Conservation (phyloP, 2,888 invertebrate species). For the Brachyptera putata region DNA sequence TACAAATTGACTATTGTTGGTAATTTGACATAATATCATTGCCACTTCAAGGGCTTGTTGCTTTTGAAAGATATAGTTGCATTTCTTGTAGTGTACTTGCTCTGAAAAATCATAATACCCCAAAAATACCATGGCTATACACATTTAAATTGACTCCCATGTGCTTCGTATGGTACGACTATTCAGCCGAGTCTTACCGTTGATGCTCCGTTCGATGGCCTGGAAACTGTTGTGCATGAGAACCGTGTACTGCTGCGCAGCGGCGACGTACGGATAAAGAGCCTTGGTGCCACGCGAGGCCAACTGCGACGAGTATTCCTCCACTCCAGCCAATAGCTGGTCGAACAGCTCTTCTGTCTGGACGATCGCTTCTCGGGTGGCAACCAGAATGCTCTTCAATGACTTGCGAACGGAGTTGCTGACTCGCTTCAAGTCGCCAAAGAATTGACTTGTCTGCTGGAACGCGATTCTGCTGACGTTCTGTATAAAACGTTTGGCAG, state of each 20-base stretch:
- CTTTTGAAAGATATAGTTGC: too few species aligned
- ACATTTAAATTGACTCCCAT: too few species aligned
- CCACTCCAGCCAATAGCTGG: neutral
- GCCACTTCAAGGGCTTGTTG: too few species aligned
- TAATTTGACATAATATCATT: too few species aligned
- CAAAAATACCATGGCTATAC: too few species aligned
- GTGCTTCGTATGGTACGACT: too few species aligned
- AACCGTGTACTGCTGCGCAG: slow-evolving; percentile 19
- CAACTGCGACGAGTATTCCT: neutral
- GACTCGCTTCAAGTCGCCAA: too few species aligned
- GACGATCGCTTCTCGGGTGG: neutral
- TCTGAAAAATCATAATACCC: too few species aligned
- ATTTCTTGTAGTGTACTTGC: too few species aligned
- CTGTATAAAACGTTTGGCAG: too few species aligned
- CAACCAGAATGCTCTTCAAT: neutral
- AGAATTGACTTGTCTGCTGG: slow-evolving; percentile 5
- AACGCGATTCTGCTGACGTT: too few species aligned
- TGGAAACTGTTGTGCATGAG: slow-evolving; percentile 21
- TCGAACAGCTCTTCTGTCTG: slow-evolving; percentile 15
- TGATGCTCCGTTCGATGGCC: slow-evolving; percentile 13
- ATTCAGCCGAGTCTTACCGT: too few species aligned
- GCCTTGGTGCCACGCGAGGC: neutral
- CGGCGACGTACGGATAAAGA: neutral
- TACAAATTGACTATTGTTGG: neutral
- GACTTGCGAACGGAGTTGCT: slow-evolving; percentile 5